A percentile compares a stretch with the other conserved stretches of the same genome.
Evolutionary conservation across 1,140 invertebrate species (phyloP).

Genomic region (Bathynomus jamesi): DNA sequence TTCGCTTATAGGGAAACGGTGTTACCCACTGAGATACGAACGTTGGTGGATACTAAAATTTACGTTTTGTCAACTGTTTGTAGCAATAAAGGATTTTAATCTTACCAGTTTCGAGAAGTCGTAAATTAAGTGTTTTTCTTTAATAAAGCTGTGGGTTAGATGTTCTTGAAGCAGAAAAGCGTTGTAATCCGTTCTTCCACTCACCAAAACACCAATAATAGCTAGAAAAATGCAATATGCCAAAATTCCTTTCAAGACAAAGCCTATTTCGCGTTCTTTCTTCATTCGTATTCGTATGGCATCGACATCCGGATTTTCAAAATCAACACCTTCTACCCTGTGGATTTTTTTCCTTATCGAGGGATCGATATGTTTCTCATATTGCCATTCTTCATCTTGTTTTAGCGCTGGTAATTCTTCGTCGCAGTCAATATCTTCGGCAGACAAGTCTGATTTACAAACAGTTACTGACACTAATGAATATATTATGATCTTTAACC

Average conservation of each 20-base stretch:
- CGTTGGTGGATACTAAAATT: too few species aligned
- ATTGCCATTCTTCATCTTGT: conserved; percentile 39
- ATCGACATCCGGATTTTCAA: not conserved
- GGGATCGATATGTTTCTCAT: conserved; percentile 7
- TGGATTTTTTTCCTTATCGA: conserved; percentile 8
- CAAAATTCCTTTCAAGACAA: conserved; percentile 20
- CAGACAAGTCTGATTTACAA: conserved; percentile 40
- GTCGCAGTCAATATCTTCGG: conserved; percentile 48
- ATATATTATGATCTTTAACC: conserved; percentile 45
- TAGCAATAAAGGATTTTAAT: too few species aligned
- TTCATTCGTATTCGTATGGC: conserved; percentile 9
- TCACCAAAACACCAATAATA: conserved; percentile 47
- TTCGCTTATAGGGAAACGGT: too few species aligned
- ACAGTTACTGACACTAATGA: conserved; percentile 10
- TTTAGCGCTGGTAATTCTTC: conserved; percentile 44
- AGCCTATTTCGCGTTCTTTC: conserved; percentile 25
- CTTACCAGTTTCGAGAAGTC: conserved; percentile 8
- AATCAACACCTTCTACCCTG: conserved; percentile 15
- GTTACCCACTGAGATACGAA: too few species aligned
- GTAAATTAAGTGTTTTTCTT: conserved; percentile 6
- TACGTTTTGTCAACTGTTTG: too few species aligned
- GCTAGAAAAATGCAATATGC: conserved; percentile 45
- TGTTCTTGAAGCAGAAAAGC: conserved; percentile 45
- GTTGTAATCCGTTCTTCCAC: conserved; percentile 45
- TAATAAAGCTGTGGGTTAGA: conserved; percentile 46